Percentiles rank a stretch among this genome's conserved stretches.
Evolutionary conservation across 2,888 invertebrate genomes (phyloP).

Genomic region (Fragum sueziense): DNA sequence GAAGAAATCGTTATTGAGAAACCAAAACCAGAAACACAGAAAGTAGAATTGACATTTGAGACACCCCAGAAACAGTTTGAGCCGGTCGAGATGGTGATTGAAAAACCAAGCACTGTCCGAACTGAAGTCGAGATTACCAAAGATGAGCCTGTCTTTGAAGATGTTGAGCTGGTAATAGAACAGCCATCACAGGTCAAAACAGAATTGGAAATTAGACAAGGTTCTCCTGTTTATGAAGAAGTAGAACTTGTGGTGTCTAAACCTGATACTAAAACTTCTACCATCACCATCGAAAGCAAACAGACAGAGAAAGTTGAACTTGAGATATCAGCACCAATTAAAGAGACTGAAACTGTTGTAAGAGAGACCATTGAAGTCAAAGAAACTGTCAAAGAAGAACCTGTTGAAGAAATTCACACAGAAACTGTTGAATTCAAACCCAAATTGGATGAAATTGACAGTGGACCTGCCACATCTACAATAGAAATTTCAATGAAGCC

Average conservation of each 20-base stretch:
- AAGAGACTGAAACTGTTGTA: slow-evolving; percentile 49
- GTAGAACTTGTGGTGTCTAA: slow-evolving; percentile 8
- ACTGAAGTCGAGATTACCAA: slow-evolving; percentile 21
- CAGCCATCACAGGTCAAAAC: slow-evolving; percentile 2
- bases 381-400: slow-evolving; percentile 37
- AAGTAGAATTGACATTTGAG: not conserved
- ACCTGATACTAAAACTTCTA: not conserved
- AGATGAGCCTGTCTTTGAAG: slow-evolving; percentile 44
- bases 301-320: slow-evolving; percentile 37
- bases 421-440: slow-evolving; percentile 47
- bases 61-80: not conserved
- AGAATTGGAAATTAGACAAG: slow-evolving; percentile 18
- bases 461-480: not conserved
- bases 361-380: slow-evolving; percentile 51
- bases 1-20: slow-evolving; percentile 23
- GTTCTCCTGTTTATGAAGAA: slow-evolving; percentile 45
- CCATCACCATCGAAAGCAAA: not conserved
- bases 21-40: not conserved
- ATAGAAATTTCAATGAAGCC: slow-evolving; percentile 10
- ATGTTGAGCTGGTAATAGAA: slow-evolving; percentile 45
- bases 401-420: slow-evolving; percentile 21
- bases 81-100: not conserved
- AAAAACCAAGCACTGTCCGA: slow-evolving; percentile 32
- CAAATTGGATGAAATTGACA: slow-evolving; percentile 18
- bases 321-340: slow-evolving; percentile 44